Base-by-base conservation (phyloP, 2,888 invertebrate species). In the Hipparchia sbordonii region DNA sequence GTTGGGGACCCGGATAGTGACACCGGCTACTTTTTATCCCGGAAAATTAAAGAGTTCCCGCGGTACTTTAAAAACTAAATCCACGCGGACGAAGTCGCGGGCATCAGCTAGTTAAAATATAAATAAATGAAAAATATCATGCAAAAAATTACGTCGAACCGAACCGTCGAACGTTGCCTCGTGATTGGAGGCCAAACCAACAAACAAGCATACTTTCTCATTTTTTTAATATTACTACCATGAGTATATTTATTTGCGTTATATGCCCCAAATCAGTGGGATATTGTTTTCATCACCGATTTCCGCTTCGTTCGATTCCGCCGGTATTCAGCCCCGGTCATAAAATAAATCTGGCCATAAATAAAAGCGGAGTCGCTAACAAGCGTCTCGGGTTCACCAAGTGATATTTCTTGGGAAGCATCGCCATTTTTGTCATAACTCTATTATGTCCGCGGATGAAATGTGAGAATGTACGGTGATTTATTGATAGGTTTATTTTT, bases 321-420 rank as follows among this genome's bases (percentile, higher is more conserved):
- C 78, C 82, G 81, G 83, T 78, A 76, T 90, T 86, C 85, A 84
- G 83, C 81, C 85, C 82, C 84, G 88, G 89, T 83, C 89, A 93
- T 93, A 93, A 93, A 94, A 93, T 93, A 94, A 94, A 94, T 93
- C 93, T 91, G 88, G 88, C 80, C 92, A 93, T 94, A 94, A 94
- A 94, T 94, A 94, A 93, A 90, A 85, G 81, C 84, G 86, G 84
- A 89, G 92, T 86, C 91, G 91, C 93, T 94, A 94, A 94, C 94
- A 94, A 94, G 94, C 91, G 89, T 92, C 91, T 94, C 93, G 91
- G 91, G 89, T 94, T 93, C 90, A 84, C 87, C 89, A 87, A 90
- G 89, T 89, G 85, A 93, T 93, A 93, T 93, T 90, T 92, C 92
- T 92, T 86, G 82, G 84, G 85, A 82, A 81, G 81, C 79, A 78